A percentile compares a stretch with the other conserved stretches of the same genome.
Evolutionary conservation across 2,797 vertebrate species (phyloP).

Genomic region (Gobionotothen gibberifrons): DNA sequence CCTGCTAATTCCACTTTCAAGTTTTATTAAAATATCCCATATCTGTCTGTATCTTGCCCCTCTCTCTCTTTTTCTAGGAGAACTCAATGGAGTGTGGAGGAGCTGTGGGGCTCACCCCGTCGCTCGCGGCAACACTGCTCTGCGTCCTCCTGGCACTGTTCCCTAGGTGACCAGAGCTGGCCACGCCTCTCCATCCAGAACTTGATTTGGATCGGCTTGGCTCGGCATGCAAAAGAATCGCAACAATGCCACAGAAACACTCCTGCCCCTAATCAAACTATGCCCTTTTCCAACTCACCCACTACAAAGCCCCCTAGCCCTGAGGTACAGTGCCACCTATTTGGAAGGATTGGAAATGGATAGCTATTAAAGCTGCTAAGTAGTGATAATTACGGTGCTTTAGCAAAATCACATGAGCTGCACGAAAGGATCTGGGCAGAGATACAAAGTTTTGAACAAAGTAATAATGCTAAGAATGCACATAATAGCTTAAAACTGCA

Average conservation of each 20-base stretch:
- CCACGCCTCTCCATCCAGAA: constrained; percentile 79
- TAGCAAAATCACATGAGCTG: constrained; percentile 52
- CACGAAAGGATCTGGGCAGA: constrained; percentile 16
- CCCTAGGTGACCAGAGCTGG: constrained; percentile 91
- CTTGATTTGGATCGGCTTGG: constrained; percentile 66
- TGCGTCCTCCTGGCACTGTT: constrained; percentile 83
- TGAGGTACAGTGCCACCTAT: constrained; percentile 40
- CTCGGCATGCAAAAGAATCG: constrained; percentile 71
- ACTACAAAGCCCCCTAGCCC: constrained; percentile 60
- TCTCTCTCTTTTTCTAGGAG: constrained; percentile 81
- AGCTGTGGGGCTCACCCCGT: constrained; percentile 80
- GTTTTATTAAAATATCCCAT: constrained; percentile 5
- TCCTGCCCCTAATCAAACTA: constrained; percentile 37
- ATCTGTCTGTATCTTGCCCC: not conserved
- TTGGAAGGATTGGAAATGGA: constrained; percentile 47
- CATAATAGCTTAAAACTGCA: constrained; percentile 63
- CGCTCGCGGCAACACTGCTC: constrained; percentile 77
- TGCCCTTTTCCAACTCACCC: constrained; percentile 67
- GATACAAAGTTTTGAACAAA: constrained; percentile 34
- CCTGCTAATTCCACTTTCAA: not conserved
- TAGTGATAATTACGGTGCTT: constrained; percentile 66
- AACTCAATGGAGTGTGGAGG: constrained; percentile 97
- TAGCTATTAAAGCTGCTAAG: constrained; percentile 41
- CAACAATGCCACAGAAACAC: constrained; percentile 60
- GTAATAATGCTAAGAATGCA: constrained; percentile 52